A percentile compares a stretch with the other conserved stretches of the same genome.
Conservation (phyloP, 2,888 invertebrate species). For the Osedax fenrisi region DNA sequence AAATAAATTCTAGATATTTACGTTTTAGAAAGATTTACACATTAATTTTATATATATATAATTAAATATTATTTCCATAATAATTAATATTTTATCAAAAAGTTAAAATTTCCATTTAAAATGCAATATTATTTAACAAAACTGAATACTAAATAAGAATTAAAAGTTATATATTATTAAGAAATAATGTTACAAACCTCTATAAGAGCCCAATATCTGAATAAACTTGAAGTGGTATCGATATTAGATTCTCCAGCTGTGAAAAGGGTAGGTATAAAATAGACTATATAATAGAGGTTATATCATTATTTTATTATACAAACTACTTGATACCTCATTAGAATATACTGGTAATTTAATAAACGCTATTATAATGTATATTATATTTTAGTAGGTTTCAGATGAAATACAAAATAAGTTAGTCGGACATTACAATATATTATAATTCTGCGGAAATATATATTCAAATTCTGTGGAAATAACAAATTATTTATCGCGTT, state of each 20-base stretch:
- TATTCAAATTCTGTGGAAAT: too few species aligned
- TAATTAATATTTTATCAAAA: background rate
- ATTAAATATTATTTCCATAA: constrained; percentile 2
- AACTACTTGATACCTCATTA: too few species aligned
- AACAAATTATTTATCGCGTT: too few species aligned
- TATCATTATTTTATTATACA: background rate
- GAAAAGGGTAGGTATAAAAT: background rate
- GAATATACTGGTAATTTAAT: too few species aligned
- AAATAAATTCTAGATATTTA: too few species aligned
- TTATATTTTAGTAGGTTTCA: too few species aligned
- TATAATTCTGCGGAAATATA: too few species aligned
- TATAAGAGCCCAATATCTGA: background rate
- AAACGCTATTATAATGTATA: too few species aligned
- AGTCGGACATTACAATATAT: too few species aligned
- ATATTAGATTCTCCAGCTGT: background rate
- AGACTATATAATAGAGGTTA: background rate
- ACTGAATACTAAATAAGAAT: background rate
- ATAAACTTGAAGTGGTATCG: background rate
- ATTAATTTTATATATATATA: background rate
- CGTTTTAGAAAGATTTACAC: background rate
- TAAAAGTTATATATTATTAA: background rate
- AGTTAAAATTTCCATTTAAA: too few species aligned
- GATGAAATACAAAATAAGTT: too few species aligned
- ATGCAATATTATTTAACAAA: background rate
- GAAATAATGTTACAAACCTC: background rate